Evolutionary conservation across 64 coral and sea anemone species (phyloP), one percentile per base, ranked within the genome.

Genomic region (Montipora efflorescens): DNA sequence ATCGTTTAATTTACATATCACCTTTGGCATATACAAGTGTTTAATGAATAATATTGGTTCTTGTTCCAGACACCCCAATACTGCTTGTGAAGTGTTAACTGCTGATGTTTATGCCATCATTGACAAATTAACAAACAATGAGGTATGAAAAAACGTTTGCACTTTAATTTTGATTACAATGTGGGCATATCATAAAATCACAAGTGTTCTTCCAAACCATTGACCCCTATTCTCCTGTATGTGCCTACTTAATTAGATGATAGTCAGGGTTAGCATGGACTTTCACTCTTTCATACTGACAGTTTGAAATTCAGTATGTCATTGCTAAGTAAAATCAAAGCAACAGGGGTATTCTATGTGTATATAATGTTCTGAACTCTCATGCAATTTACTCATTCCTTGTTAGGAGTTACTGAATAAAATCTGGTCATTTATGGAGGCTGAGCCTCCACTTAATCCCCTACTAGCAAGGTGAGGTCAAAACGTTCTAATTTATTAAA

Each of bases 51-150:
- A 12, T 12, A 11, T 14, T 64, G 61, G 8, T 72, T 16, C 81
- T 57, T 82, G 19, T 78, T 94, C 5, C 62, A 99, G 98, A 59
- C 92, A 99, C 92, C 93, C 95, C 12, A 99, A 99, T 67, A 94
- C 86, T 45, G 98, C 98, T 45, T 99, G 98, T 83, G 98, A 99
- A 92, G 79, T 99, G 13, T 87, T 99, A 21, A 99, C 95, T 3
- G 89, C 98, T 89, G 98, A 99, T 93, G 98, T 99, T 12, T 96
- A 94, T 75, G 93, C 95, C 70, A 96, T 99, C 19, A 92, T 99
- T 68, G 98, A 99, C 75, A 96, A 95, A 89, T 52, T 99, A 84
- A 94, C 98, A 28, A 89, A 78, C 78, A 96, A 83, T 74, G 95
- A 99, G 95, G 98, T 99, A 95, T 69, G 53, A 70, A 15, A 36